Base-by-base conservation (phyloP, 2,888 invertebrate genomes). In the Eilema sororculum region DNA sequence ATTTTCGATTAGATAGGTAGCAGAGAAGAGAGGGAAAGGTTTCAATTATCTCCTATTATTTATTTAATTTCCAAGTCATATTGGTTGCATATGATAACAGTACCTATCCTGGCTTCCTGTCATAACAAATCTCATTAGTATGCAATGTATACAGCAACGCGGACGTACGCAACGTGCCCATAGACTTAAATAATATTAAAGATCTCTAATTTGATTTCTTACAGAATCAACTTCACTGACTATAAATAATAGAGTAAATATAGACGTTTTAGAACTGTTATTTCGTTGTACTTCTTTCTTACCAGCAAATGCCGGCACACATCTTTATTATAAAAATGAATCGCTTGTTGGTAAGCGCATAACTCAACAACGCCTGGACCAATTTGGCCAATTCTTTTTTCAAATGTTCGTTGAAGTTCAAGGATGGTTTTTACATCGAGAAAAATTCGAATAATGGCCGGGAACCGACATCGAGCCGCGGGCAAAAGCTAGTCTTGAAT, bases 81-180 rank as follows among this genome's bases (percentile, higher is more conserved):
- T 8, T 65, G 33, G 22, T 16, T 33, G 41, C 25, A 4, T 63
- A 58, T 37, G 30, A 52, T 52, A 33, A 24, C 22, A 58, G 30
- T 68, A 46, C 59, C 20, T 52, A 30, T 65, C 28, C 28, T 58
- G 24, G 58, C n/a, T 58, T 58, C 52, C 56, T n/a, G 67, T 61
- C 12, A 20, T 56, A 25, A 57, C 6, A 63, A 73, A 72, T 73
- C 68, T 76, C 75, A 78, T 81, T 78, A 72, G 65, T 82, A 82
- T 78, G 75, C 83, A 59, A 65, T 20, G 16, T 37, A 57, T 16
- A 30, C 24, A 71, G 60, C 16, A 30, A 25, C 9, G 69, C 74
- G 74, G 77, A 75, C 63, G 70, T 58, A 57, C 63, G 60, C 59
- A 68, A 62, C 57, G 65, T 58, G 33, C 41, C 37, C n/a, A 46